Percentiles rank a stretch among this genome's conserved stretches.
Evolutionary conservation across 2,888 invertebrate species (phyloP).

Genomic region (Scaptomyza tumidula): DNA sequence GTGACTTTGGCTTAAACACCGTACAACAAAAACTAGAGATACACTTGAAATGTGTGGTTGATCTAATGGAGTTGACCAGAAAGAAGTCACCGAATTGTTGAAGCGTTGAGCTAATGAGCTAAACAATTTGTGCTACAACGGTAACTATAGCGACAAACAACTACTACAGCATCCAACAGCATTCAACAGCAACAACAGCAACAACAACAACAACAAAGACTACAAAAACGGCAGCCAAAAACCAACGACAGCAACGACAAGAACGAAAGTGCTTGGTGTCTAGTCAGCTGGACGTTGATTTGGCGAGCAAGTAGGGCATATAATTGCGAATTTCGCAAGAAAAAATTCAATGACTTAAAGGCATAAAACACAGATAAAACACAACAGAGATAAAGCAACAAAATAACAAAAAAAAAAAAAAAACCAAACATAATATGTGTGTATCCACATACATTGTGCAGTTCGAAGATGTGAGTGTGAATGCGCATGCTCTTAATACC

Average conservation of each 20-base stretch:
- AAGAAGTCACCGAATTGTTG: conserved; percentile 9
- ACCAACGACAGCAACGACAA: neutral
- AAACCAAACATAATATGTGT: conserved; percentile 48
- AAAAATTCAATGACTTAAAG: conserved; percentile 29
- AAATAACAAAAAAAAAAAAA: neutral
- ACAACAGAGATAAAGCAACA: no score
- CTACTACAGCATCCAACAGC: neutral
- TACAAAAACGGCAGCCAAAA: neutral
- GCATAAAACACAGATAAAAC: conserved; percentile 22
- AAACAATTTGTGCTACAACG: conserved; percentile 1
- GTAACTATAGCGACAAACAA: conserved; percentile 13
- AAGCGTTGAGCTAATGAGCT: conserved; percentile 5
- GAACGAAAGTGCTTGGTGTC: neutral
- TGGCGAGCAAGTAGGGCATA: neutral
- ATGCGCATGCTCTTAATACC: conserved; percentile 49
- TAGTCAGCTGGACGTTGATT: neutral
- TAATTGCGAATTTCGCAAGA: conserved; percentile 18
- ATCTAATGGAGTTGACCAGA: conserved; percentile 11
- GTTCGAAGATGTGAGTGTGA: conserved; percentile 39
- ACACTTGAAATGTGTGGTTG: conserved; percentile 5
- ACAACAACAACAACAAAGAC: neutral
- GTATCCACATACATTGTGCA: conserved; percentile 51
- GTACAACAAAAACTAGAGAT: conserved; percentile 16
- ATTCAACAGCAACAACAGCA: conserved; percentile 1
- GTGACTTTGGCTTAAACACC: conserved; percentile 18